Evolutionary conservation across 53 echinoderm and acorn worm species (phyloP).

Genomic region (Antedon mediterranea): DNA sequence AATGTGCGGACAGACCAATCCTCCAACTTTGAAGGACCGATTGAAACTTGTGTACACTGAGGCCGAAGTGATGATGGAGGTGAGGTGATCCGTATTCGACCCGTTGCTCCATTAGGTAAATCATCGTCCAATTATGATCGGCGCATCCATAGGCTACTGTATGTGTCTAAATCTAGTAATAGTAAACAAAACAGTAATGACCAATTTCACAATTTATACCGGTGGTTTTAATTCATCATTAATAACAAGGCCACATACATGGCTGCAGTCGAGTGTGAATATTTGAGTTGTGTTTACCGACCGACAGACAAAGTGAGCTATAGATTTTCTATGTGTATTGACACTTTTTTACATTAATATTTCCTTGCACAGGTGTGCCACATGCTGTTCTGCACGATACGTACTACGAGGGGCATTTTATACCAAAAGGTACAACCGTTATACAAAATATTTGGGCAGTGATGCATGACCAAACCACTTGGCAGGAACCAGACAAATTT

Average conservation of each 20-base stretch:
- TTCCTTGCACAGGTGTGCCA: constrained; percentile 9
- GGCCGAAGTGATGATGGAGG: constrained; percentile 19
- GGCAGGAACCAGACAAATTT: constrained; percentile 16
- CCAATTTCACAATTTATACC: too few relatives aligned
- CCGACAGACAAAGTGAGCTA: too few relatives aligned
- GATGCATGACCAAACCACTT: constrained; percentile 9
- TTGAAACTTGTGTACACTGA: constrained; percentile 23
- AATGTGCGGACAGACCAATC: constrained; percentile 19
- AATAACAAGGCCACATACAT: too few relatives aligned
- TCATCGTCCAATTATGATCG: too few relatives aligned
- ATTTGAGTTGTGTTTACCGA: too few relatives aligned
- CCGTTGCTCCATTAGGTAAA: not conserved
- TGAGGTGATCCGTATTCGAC: constrained; percentile 17
- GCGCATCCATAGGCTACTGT: too few relatives aligned
- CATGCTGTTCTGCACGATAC: constrained; percentile 12
- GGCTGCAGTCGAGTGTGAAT: too few relatives aligned
- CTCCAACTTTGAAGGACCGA: constrained; percentile 29
- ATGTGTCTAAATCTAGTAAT: too few relatives aligned
- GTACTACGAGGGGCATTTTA: constrained; percentile 5
- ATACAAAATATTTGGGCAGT: constrained; percentile 22
- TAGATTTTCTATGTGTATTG: too few relatives aligned
- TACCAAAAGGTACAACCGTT: constrained; percentile 17
- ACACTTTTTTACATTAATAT: too few relatives aligned
- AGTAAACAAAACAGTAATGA: too few relatives aligned
- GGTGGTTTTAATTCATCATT: too few relatives aligned